Evolutionary conservation across 2,888 invertebrate genomes (phyloP).

Genomic region (Dryobota labecula): DNA sequence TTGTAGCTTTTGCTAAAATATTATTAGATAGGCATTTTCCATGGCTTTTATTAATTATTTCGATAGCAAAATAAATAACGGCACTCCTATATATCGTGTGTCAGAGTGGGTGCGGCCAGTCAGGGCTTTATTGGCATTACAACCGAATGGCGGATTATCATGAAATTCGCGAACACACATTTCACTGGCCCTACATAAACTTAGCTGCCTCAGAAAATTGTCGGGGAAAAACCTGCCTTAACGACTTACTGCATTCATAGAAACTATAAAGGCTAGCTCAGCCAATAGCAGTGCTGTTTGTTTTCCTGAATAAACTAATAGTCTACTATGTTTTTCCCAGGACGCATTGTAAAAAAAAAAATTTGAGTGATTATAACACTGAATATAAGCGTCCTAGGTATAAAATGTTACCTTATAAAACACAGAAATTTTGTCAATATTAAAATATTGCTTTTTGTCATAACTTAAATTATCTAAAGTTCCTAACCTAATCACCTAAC

Average conservation of each 20-base stretch:
- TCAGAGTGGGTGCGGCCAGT: constrained; percentile 44
- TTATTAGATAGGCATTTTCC: constrained; percentile 33
- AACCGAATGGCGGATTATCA: constrained; percentile 45
- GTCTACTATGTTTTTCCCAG: background rate
- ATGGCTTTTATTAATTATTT: constrained; percentile 55
- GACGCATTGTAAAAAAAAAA: background rate
- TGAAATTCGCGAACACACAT: constrained; percentile 43
- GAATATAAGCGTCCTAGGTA: too few relatives aligned
- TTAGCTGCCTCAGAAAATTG: background rate
- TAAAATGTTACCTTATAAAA: background rate
- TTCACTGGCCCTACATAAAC: background rate
- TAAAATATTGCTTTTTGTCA: background rate
- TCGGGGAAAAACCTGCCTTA: constrained; percentile 11
- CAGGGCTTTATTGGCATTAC: constrained; percentile 33
- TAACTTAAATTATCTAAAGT: background rate
- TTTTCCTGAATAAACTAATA: background rate
- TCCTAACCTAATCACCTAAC: background rate
- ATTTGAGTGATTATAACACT: too few relatives aligned
- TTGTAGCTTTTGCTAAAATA: constrained; percentile 2
- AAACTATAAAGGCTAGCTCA: constrained; percentile 3
- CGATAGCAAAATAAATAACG: constrained; percentile 59
- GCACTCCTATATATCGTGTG: constrained; percentile 54
- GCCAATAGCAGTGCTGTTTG: constrained; percentile 5
- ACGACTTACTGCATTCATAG: background rate
- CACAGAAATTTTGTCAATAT: background rate